Percentiles rank a stretch among this genome's conserved stretches.
Conservation (phyloP, 2,113 vertebrate genomes). For the Notothenia rossii region DNA sequence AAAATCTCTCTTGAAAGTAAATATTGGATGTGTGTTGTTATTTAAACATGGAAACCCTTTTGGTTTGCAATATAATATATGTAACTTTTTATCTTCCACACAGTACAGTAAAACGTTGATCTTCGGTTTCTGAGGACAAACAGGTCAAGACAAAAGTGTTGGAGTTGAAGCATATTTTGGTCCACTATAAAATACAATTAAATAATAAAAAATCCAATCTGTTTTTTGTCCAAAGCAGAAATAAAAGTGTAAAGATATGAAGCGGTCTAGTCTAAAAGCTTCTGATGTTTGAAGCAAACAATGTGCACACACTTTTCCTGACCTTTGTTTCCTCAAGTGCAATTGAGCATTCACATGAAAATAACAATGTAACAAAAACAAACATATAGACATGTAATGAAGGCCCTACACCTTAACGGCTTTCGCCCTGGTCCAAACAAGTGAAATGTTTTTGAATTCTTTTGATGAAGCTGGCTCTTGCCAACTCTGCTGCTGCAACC, state of each 20-base stretch:
- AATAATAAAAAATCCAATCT: too few species aligned
- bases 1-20: conserved; percentile 36
- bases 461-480: conserved; percentile 31
- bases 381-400: conserved; percentile 54
- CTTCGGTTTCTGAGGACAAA: conserved; percentile 56
- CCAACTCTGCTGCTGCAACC: not conserved
- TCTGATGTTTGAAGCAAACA: conserved; percentile 15
- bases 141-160: conserved; percentile 32
- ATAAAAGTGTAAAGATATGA: conserved; percentile 33
- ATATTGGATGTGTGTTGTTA: conserved; percentile 40
- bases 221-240: conserved; percentile 16
- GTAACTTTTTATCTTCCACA: conserved; percentile 37
- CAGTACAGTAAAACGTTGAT: conserved; percentile 65
- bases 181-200: conserved; percentile 11
- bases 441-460: not conserved
- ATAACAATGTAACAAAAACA: conserved; percentile 33
- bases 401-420: conserved; percentile 61
- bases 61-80: conserved; percentile 47
- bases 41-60: conserved; percentile 28
- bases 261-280: conserved; percentile 21
- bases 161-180: conserved; percentile 49
- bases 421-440: conserved; percentile 34
- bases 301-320: conserved; percentile 13
- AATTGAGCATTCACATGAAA: conserved; percentile 57
- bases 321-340: conserved; percentile 71